These are phyloP conservation scores for Ammodytes dubius DNA, from an alignment of 2,113 vertebrate species.

Conservation along the genomic window DNA sequence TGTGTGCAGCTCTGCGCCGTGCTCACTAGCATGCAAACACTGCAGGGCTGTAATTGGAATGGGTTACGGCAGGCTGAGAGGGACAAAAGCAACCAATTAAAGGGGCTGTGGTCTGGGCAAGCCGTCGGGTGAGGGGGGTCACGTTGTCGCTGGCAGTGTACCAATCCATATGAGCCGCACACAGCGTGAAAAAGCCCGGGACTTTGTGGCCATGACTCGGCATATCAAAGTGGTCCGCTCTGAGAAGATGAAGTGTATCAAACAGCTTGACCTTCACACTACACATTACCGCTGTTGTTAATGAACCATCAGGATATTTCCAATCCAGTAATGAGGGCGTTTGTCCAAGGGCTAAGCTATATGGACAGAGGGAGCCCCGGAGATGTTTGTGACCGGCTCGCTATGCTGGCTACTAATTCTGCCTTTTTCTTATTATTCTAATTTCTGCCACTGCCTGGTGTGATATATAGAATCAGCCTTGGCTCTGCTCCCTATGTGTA, in stretches of 20 bases:
- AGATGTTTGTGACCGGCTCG: conserved; percentile 6
- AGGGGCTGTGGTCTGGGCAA: conserved; percentile 42
- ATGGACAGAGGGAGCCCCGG: not conserved
- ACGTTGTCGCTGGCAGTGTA: conserved; percentile 21
- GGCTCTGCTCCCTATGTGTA: conserved; percentile 15
- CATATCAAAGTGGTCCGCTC: conserved; percentile 43
- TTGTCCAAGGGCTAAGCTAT: conserved; percentile 23
- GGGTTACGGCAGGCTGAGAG: conserved; percentile 35
- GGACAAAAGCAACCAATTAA: conserved; percentile 62
- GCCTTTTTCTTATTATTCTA: conserved; percentile 45
- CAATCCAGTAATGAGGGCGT: conserved; percentile 54
- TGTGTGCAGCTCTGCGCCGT: conserved; percentile 21
- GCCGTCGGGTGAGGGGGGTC: conserved; percentile 50
- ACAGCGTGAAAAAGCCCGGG: conserved; percentile 16
- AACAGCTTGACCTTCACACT: conserved; percentile 56
- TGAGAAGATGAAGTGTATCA: conserved; percentile 51
- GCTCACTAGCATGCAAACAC: conserved; percentile 60
- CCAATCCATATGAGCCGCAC: conserved; percentile 27
- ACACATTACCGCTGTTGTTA: conserved; percentile 55
- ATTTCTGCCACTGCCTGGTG: conserved; percentile 21
- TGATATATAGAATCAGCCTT: conserved; percentile 51
- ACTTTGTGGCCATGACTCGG: not conserved
- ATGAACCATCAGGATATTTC: conserved; percentile 54
- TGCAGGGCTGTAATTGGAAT: conserved; percentile 59
- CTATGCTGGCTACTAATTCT: conserved; percentile 25